A percentile compares a stretch with the other conserved stretches of the same genome.
Conservation (phyloP, 1,140 invertebrate genomes). For the Meloidogyne exigua region DNA sequence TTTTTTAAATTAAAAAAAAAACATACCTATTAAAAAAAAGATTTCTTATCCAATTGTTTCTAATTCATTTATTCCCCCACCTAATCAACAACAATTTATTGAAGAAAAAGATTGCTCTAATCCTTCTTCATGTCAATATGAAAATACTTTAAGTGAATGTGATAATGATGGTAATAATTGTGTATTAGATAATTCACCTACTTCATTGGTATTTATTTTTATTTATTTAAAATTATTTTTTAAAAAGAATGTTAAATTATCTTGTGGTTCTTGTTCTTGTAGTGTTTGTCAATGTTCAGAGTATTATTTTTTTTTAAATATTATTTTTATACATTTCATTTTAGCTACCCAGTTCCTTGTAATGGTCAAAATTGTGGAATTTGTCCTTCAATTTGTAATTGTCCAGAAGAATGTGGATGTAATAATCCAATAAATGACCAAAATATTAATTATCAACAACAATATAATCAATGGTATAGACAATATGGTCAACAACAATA, state of each 20-base stretch:
- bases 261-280: slow-evolving; percentile 19
- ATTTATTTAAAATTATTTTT: not conserved
- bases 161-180: too few relatives aligned
- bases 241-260: slow-evolving; percentile 3
- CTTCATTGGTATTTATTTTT: not conserved
- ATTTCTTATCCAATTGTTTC: not conserved
- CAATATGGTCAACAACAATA: not conserved
- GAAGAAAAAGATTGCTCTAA: not conserved
- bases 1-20: not conserved
- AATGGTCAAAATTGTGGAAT: too few relatives aligned
- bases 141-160: too few relatives aligned
- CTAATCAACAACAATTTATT: too few relatives aligned
- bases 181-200: not conserved
- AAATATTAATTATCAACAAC: not conserved
- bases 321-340: not conserved
- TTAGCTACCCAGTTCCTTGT: slow-evolving; percentile 8
- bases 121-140: not conserved
- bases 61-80: too few relatives aligned
- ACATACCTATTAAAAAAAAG: not conserved
- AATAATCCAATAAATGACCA: not conserved
- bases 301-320: slow-evolving; percentile 1
- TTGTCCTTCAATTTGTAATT: too few relatives aligned
- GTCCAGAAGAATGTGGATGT: too few relatives aligned
- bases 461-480: not conserved
- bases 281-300: slow-evolving; percentile 12